Evolutionary conservation across 2,888 invertebrate species (phyloP).

Genomic region (Pycnomerus fuliginosus): DNA sequence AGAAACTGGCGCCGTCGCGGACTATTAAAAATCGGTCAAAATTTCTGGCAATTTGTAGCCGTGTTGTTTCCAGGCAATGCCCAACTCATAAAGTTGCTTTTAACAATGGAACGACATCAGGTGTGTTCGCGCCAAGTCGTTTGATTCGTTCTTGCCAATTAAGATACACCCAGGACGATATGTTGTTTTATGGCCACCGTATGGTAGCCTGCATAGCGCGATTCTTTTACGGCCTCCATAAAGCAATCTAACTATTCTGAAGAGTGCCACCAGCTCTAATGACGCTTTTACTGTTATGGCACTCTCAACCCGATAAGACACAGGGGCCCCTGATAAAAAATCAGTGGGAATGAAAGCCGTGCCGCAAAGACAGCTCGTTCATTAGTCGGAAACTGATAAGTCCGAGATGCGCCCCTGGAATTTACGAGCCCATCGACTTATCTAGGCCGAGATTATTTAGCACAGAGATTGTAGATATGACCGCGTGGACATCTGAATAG

Average conservation of each 20-base stretch:
- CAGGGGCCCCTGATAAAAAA: conserved; percentile 10
- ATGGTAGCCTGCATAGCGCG: conserved; percentile 21
- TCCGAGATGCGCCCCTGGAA: neutral
- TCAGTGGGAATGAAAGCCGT: conserved; percentile 8
- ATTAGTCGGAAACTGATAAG: conserved; percentile 15
- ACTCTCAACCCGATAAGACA: conserved; percentile 9
- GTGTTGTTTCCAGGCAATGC: too few relatives aligned
- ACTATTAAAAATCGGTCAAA: too few relatives aligned
- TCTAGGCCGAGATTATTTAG: conserved; percentile 32
- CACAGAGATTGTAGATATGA: conserved; percentile 37
- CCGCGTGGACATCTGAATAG: conserved; percentile 43
- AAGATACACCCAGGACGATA: conserved; percentile 41
- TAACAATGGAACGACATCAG: conserved; percentile 39
- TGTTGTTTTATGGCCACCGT: conserved; percentile 37
- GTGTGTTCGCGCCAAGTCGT: conserved; percentile 37
- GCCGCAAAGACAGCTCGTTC: conserved; percentile 15
- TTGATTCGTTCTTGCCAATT: conserved; percentile 44
- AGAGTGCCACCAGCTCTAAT: conserved; percentile 13
- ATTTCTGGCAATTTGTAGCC: too few relatives aligned
- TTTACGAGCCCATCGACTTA: too few relatives aligned
- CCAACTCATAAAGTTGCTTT: conserved; percentile 34
- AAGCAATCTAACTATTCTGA: conserved; percentile 19
- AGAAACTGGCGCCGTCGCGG: too few relatives aligned
- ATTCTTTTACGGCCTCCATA: conserved; percentile 36
- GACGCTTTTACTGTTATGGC: conserved; percentile 14